Conservation (phyloP, 2,797 vertebrate species). For the Okamejei kenojei region DNA sequence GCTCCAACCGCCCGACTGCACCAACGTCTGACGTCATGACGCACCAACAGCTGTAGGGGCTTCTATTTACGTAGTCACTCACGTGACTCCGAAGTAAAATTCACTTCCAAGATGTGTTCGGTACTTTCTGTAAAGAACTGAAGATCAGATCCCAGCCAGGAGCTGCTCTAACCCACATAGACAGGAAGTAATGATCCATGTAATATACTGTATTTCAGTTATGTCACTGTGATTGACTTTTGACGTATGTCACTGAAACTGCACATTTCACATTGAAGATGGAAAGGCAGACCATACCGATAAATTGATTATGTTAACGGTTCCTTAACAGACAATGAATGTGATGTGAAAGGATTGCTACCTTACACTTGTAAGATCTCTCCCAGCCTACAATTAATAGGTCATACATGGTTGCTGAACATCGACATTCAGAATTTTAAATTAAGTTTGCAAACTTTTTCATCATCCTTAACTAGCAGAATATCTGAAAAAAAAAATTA, state of each 20-base stretch:
- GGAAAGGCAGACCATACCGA: not conserved
- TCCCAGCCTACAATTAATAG: not conserved
- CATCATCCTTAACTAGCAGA: not conserved
- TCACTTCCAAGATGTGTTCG: not conserved
- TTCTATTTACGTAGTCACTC: too few relatives aligned
- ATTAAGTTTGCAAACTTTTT: not conserved
- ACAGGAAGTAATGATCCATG: not conserved
- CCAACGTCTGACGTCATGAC: too few relatives aligned
- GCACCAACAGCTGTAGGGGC: too few relatives aligned
- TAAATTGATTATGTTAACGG: not conserved
- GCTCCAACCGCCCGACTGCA: too few relatives aligned
- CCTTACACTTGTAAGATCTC: not conserved
- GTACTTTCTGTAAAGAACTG: not conserved
- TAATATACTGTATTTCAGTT: slow-evolving; percentile 8
- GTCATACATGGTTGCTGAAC: not conserved
- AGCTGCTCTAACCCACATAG: not conserved
- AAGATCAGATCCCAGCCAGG: not conserved
- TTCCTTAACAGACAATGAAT: not conserved
- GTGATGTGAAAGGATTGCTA: not conserved
- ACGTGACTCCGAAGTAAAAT: too few relatives aligned
- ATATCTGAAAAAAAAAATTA: not conserved
- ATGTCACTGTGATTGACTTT: not conserved
- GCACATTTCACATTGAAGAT: too few relatives aligned
- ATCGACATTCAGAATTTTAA: not conserved
- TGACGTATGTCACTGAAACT: not conserved